Base-by-base conservation (phyloP, 2,888 invertebrate species). In the Sipha maydis region DNA sequence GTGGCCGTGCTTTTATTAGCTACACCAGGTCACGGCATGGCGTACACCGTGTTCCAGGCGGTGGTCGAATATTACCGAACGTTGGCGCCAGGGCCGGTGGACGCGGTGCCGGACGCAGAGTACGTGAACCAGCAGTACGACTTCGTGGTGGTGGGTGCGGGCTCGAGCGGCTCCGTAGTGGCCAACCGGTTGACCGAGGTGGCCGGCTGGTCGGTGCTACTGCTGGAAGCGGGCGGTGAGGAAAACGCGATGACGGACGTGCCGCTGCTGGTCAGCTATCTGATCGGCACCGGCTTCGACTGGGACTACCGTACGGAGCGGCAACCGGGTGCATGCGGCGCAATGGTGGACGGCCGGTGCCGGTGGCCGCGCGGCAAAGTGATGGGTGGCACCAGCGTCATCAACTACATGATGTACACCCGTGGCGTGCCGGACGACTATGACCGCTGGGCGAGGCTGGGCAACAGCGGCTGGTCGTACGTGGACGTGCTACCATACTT, bases 381-480 rank as follows among this genome's bases (percentile, higher is more conserved):
- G 8, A 90, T 93, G 91, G 93, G 94, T 3, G 94, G 94, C 0
- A 93, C 93, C 17, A 93, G 93, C 38, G 92, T 93, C 19, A 92
- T 93, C 38, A 94, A 94, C 91, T 93, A 93, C 90, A 94, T 94
- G 93, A 92, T 92, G 48, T 93, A 93, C 91, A 92, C 93, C 3
- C 91, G 94, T 83, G 94, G 94, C 0, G 92, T 93, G 90, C 91
- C 92, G 31, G 91, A 90, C 34, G 94, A 94, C 90, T 94, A 93
- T 90, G 93, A 94, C 90, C 91, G 91, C 7, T 94, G 94, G 94
- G 92, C 92, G 54, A 91, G 90, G 2, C 91, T 92, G 77, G 97
- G 97, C 1, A 97, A 97, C 91, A 93, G 94, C 0, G 97, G 97
- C 17, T 98, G 98, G 98, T 95, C 95, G 7, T 97, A 95, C 92